Evolutionary conservation across 2,113 vertebrate genomes (phyloP), one percentile per base, ranked within the genome.

Genomic region (Toxotes jaculatrix): DNA sequence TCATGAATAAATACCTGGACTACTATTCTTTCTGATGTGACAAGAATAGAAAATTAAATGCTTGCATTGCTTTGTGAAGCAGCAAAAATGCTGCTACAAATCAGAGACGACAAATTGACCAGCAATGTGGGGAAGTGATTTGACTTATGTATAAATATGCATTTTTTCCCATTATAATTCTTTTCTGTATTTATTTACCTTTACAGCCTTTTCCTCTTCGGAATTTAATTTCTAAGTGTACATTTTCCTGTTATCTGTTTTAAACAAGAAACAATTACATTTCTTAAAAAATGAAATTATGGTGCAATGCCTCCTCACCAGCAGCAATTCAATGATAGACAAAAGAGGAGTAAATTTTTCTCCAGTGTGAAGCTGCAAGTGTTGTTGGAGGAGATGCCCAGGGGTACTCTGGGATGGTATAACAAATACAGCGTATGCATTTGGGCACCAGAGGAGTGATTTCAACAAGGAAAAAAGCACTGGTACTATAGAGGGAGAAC

Each of bases 401-500:
- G 43, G 82, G 62, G 49, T 66, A 76, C 51, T 74, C 31, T 80
- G 72, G 66, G 76, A 36, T 1, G 0, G 1, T 0, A 31, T 59
- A 56, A 49, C 27, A 85, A 47, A 79, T 49, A 55, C 16, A 31
- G 27, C 47, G 79, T 82, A 64, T 80, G 65, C 51, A 69, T 79
- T 59, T 72, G 61, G 66, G 34, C 55, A 79, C 65, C 53, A 67
- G 61, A 79, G 13, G 66, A 19, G 7, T 51, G 3, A 63, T 77
- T 84, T 68, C 49, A 69, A 60, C 9, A 34, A 60, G 42, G 23
- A 21, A 53, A 57, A 77, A 56, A 76, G 36, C 49, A 42, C 27
- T 68, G 79, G 31, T 47, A 27, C 27, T 27, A 27, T 27, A 23
- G 62, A 65, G 60, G 56, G 62, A 51, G 47, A 63, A 56, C 38